Evolutionary conservation across 2,113 vertebrate species (phyloP).

Genomic region (Eleginops maclovinus): DNA sequence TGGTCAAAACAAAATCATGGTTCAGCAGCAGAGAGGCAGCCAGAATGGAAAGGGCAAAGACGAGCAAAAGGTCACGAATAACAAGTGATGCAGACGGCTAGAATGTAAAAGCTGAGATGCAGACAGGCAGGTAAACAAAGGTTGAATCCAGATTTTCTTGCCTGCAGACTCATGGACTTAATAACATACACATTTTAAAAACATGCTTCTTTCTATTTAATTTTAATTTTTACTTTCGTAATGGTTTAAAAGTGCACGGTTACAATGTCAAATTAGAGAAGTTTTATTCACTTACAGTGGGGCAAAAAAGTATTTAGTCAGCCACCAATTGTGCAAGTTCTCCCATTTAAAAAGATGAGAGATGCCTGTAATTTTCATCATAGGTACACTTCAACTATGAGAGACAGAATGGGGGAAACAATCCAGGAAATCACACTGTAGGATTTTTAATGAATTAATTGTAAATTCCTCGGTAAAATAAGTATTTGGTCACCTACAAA

Average conservation of each 20-base stretch:
- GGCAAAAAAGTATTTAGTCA: no score
- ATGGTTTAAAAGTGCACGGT: not conserved
- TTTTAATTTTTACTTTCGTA: not conserved
- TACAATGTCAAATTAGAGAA: not conserved
- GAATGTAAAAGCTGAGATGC: not conserved
- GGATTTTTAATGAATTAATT: no score
- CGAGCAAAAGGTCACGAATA: conserved; percentile 9
- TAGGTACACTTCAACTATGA: no score
- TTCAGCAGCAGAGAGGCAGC: not conserved
- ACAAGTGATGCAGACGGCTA: not conserved
- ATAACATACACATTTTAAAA: not conserved
- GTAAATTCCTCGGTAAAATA: no score
- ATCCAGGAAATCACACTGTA: no score
- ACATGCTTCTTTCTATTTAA: not conserved
- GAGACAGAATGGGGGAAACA: no score
- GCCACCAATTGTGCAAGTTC: no score
- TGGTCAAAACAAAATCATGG: not conserved
- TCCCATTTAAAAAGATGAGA: no score
- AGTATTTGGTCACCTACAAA: no score
- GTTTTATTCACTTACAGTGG: no score
- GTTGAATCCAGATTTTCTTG: not conserved
- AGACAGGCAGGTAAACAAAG: not conserved
- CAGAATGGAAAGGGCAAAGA: conserved; percentile 27
- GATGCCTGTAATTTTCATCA: no score
- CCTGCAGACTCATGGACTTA: not conserved